A percentile compares a stretch with the other conserved stretches of the same genome.
Evolutionary conservation across 2,888 invertebrate genomes (phyloP).

Genomic region (Drosophila neoperkinsi): DNA sequence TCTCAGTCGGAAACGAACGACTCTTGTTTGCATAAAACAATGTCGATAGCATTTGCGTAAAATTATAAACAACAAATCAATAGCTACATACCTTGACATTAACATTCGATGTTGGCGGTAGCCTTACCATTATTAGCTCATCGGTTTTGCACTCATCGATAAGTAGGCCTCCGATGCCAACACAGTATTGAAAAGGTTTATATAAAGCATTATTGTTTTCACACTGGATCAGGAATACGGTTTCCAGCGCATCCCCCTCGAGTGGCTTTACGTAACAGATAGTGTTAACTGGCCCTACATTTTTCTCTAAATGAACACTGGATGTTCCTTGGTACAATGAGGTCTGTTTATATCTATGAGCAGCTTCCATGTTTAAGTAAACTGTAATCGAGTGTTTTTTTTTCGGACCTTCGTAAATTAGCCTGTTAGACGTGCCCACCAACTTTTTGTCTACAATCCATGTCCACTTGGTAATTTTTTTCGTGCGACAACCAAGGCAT

Average conservation of each 20-base stretch:
- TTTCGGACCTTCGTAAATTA: neutral
- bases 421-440: neutral
- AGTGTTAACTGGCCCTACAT: neutral
- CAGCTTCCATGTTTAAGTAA: neutral
- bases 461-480: constrained; percentile 1
- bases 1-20: too few relatives aligned
- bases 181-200: constrained; percentile 43
- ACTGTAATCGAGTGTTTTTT: constrained; percentile 1
- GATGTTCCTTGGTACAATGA: neutral
- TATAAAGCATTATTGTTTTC: constrained; percentile 5
- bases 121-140: constrained; percentile 20
- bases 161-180: constrained; percentile 27
- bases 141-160: constrained; percentile 47
- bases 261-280: neutral
- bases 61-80: too few relatives aligned
- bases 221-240: neutral
- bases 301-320: neutral
- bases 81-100: constrained; percentile 36
- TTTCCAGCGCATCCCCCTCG: neutral
- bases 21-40: too few relatives aligned
- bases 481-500: neutral
- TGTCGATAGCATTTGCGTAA: too few relatives aligned
- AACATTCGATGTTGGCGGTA: constrained; percentile 30
- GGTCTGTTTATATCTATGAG: neutral
- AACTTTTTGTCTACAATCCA: neutral